Conservation (phyloP, 2,888 invertebrate genomes). For the Heliconius sara region DNA sequence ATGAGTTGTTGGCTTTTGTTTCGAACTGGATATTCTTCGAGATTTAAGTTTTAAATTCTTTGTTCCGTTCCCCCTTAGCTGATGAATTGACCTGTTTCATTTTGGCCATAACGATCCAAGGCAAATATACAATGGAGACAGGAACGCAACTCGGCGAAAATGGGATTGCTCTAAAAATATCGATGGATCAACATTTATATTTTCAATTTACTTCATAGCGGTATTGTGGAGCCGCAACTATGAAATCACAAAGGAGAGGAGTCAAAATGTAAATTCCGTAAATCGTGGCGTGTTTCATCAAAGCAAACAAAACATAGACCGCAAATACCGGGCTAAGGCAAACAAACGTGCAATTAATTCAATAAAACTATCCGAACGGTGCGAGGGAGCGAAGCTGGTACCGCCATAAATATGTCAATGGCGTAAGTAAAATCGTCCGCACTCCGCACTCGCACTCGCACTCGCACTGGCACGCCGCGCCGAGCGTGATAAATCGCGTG, state of each 20-base stretch:
- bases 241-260: conserved; percentile 24
- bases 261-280: conserved; percentile 19
- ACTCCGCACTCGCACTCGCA: too few species aligned
- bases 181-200: conserved; percentile 22
- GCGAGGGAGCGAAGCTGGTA: conserved; percentile 28
- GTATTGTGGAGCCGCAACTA: conserved; percentile 16
- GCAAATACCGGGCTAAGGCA: conserved; percentile 18
- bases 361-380: conserved; percentile 40
- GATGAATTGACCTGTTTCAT: conserved; percentile 41
- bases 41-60: conserved; percentile 34
- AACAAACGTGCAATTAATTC: conserved; percentile 43
- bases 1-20: conserved; percentile 44
- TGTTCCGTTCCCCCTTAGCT: conserved; percentile 35
- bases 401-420: conserved; percentile 52
- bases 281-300: conserved; percentile 30
- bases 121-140: conserved; percentile 37
- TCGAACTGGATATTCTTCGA: conserved; percentile 38
- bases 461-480: conserved; percentile 36
- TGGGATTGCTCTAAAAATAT: conserved; percentile 28
- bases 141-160: conserved; percentile 7
- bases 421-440: conserved; percentile 49
- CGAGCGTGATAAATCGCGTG: conserved; percentile 46
- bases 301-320: conserved; percentile 32
- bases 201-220: conserved; percentile 24
- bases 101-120: conserved; percentile 27